Evolutionary conservation across 2,113 vertebrate species (phyloP).

Genomic region (Guaruba guarouba): DNA sequence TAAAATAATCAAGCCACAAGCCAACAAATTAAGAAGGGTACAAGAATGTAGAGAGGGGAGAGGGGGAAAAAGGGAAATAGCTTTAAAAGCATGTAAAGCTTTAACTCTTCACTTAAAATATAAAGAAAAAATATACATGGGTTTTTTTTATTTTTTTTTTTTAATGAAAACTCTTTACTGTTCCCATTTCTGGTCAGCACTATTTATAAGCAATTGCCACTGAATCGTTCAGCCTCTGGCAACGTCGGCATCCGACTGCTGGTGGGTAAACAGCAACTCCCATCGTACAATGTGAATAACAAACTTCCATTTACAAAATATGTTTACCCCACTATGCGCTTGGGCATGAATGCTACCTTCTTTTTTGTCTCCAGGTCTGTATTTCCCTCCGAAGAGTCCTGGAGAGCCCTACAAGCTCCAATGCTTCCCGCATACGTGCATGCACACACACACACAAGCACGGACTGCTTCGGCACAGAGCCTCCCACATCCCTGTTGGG

Average conservation of each 20-base stretch:
- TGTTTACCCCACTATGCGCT: slow-evolving; percentile 37
- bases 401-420: background rate
- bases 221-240: slow-evolving; percentile 50
- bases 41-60: background rate
- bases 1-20: background rate
- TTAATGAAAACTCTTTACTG: slow-evolving; percentile 22
- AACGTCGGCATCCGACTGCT: background rate
- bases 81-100: background rate
- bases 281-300: slow-evolving; percentile 26
- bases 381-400: slow-evolving; percentile 8
- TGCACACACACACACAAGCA: background rate
- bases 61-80: background rate
- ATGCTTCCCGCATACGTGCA: background rate
- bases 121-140: background rate
- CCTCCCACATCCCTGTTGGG: background rate
- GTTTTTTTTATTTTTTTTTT: background rate
- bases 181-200: slow-evolving; percentile 50
- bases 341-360: slow-evolving; percentile 44
- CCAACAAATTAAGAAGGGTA: background rate
- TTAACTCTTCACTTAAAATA: background rate
- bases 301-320: slow-evolving; percentile 49
- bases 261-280: slow-evolving; percentile 40
- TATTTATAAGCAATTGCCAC: slow-evolving; percentile 22
- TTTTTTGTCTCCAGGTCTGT: slow-evolving; percentile 33
- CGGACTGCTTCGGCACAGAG: background rate